A percentile compares a stretch with the other conserved stretches of the same genome.
Evolutionary conservation across 2,113 vertebrate genomes (phyloP).

Genomic region (Clarias gariepinus): DNA sequence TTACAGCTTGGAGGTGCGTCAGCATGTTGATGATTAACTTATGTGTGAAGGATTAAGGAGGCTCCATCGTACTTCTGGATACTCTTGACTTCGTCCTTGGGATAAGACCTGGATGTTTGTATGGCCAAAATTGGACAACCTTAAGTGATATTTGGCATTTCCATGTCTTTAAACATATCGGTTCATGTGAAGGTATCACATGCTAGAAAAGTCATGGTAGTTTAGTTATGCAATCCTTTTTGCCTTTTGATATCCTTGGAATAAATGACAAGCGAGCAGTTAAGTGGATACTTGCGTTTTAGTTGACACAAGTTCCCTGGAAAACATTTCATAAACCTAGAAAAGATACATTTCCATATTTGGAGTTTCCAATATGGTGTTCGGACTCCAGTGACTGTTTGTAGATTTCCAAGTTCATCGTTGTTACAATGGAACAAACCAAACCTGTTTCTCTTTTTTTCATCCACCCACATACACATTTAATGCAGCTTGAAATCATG

Average conservation of each 20-base stretch:
- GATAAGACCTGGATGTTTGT: not conserved
- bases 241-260: not conserved
- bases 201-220: not conserved
- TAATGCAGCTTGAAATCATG: not conserved
- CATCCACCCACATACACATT: not conserved
- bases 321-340: not conserved
- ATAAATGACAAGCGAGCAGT: not conserved
- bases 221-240: not conserved
- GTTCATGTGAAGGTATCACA: not conserved
- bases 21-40: slow-evolving; percentile 17
- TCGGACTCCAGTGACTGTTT: not conserved
- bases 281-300: not conserved
- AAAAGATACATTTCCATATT: not conserved
- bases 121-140: not conserved
- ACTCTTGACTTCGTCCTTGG: not conserved
- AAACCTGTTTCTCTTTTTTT: slow-evolving; percentile 22
- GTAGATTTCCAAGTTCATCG: not conserved
- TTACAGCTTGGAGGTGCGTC: slow-evolving; percentile 11
- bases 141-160: not conserved
- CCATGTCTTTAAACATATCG: not conserved
- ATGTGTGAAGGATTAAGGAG: not conserved
- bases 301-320: not conserved
- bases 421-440: not conserved
- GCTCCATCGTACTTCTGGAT: not conserved
- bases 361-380: not conserved